Conservation (phyloP, 2,113 vertebrate genomes). For the Holacanthus passer region DNA sequence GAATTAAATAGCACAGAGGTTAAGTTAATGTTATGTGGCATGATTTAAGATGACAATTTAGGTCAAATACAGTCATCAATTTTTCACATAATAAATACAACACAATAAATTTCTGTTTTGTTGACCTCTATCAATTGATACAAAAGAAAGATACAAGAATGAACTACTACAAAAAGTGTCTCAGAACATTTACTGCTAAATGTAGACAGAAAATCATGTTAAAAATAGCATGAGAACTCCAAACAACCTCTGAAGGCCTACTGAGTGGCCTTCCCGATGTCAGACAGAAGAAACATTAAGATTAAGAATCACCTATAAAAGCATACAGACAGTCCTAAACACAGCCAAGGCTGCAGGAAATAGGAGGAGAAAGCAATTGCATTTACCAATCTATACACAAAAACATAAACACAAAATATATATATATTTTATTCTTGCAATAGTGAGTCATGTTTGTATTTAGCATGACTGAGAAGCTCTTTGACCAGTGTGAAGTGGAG, state of each 20-base stretch:
- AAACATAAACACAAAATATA: not conserved
- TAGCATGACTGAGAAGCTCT: not conserved
- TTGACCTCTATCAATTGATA: not conserved
- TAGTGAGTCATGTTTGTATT: not conserved
- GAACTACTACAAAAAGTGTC: not conserved
- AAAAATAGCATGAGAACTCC: not conserved
- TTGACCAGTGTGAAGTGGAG: not conserved
- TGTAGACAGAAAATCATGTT: not conserved
- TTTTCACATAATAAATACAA: no score
- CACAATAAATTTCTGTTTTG: not conserved
- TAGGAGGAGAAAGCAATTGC: not conserved
- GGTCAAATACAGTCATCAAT: not conserved
- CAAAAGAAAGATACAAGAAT: not conserved
- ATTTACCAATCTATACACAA: not conserved
- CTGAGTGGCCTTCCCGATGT: not conserved
- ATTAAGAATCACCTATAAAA: not conserved
- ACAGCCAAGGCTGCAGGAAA: conserved; percentile 8
- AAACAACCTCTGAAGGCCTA: not conserved
- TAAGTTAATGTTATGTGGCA: not conserved
- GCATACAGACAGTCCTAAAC: not conserved
- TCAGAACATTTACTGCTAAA: not conserved
- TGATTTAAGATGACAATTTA: not conserved
- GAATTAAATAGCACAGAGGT: conserved; percentile 1
- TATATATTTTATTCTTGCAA: not conserved
- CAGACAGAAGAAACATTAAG: not conserved